These are phyloP conservation scores for Uloborus plumipes DNA, from an alignment of 2,888 invertebrate genomes.

Conservation along the genomic window DNA sequence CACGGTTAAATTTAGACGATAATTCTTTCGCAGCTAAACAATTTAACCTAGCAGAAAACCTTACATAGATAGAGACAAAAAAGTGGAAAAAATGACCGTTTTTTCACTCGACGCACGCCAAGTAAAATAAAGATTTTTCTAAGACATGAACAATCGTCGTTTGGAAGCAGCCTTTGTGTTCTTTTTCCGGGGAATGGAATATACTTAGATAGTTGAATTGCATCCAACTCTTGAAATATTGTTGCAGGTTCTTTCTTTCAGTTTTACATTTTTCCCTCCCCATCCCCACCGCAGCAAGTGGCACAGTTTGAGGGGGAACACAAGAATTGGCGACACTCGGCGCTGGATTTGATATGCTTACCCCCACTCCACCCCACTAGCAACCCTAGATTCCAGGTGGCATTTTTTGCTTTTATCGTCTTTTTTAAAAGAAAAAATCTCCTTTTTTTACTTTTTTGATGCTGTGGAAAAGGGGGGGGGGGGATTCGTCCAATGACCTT, in stretches of 20 bases:
- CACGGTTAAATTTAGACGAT: no score
- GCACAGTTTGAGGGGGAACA: neutral
- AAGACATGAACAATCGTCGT: no score
- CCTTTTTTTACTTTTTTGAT: slow-evolving; percentile 37
- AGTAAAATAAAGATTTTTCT: no score
- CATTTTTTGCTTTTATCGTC: slow-evolving; percentile 61
- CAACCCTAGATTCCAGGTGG: slow-evolving; percentile 63
- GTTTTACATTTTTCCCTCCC: slow-evolving; percentile 8
- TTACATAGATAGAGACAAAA: no score
- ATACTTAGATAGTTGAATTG: no score
- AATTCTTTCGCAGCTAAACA: no score
- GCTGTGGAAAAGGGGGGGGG: slow-evolving; percentile 8
- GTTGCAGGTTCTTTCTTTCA: slow-evolving; percentile 11
- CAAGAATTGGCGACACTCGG: slow-evolving; percentile 28
- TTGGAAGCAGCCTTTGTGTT: no score
- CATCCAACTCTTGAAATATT: slow-evolving; percentile 4
- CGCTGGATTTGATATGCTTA: slow-evolving; percentile 27
- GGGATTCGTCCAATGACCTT: slow-evolving; percentile 55
- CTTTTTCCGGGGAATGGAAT: no score
- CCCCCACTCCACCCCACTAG: neutral
- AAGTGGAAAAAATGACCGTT: no score
- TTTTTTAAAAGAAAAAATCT: slow-evolving; percentile 50
- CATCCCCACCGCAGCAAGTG: neutral
- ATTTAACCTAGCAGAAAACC: no score
- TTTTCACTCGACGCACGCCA: no score